These are phyloP conservation scores for Idaea aversata DNA, from an alignment of 2,888 invertebrate genomes.

Conservation along the genomic window DNA sequence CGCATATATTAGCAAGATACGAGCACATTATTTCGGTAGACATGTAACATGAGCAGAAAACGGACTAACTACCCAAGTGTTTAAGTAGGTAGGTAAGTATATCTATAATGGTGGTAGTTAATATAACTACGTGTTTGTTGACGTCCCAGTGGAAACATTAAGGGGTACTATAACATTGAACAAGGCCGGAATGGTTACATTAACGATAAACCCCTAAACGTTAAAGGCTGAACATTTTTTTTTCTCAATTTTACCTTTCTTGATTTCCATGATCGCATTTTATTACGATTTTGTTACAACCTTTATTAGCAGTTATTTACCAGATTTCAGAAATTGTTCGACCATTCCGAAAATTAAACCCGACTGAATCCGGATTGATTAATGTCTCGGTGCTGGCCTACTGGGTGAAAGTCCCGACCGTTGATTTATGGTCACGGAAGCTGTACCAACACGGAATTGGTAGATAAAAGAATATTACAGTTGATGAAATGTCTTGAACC, in stretches of 20 bases:
- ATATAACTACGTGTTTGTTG: constrained; percentile 1
- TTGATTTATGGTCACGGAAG: constrained; percentile 1
- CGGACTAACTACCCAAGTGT: neutral
- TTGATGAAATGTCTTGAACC: neutral
- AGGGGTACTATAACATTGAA: neutral
- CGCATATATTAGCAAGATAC: neutral
- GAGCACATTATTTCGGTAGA: neutral
- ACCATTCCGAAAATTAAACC: neutral
- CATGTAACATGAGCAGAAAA: neutral
- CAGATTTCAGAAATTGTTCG: constrained; percentile 1
- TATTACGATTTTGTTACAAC: neutral
- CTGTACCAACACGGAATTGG: neutral
- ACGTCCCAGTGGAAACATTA: neutral
- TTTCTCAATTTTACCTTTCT: neutral
- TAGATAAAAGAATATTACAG: neutral
- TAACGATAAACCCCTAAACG: neutral
- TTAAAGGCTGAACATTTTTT: neutral
- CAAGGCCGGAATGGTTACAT: neutral
- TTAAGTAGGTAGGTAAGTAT: neutral
- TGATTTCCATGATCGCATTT: neutral
- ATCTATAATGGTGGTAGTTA: neutral
- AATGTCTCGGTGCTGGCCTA: neutral
- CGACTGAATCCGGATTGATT: neutral
- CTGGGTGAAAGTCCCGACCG: neutral
- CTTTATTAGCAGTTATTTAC: neutral